These are phyloP conservation scores for Pungitius pungitius DNA, from an alignment of 2,113 vertebrate genomes.

Conservation along the genomic window DNA sequence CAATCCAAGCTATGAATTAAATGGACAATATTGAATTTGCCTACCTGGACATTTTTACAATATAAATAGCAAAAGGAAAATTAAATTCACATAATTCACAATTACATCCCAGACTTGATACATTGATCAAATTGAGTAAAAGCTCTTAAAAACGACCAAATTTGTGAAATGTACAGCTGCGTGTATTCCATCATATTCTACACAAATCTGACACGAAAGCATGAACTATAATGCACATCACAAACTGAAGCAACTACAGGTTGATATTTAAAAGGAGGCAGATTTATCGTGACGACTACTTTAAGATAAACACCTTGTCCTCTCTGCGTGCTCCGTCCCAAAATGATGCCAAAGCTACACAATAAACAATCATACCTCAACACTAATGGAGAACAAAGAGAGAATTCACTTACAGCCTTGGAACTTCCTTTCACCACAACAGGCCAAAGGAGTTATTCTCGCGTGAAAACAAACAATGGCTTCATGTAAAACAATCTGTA, in stretches of 20 bases:
- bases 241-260: conserved; percentile 66
- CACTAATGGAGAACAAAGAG: conserved; percentile 41
- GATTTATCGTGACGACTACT: conserved; percentile 48
- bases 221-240: conserved; percentile 70
- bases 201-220: conserved; percentile 66
- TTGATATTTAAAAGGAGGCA: conserved; percentile 65
- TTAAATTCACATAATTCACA: conserved; percentile 68
- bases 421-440: neutral
- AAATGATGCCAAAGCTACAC: conserved; percentile 38
- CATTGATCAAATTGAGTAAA: conserved; percentile 63
- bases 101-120: conserved; percentile 61
- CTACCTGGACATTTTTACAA: conserved; percentile 65
- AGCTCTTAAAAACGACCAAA: conserved; percentile 54
- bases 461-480: conserved; percentile 4
- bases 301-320: conserved; percentile 25
- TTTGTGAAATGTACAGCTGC: conserved; percentile 64
- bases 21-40: conserved; percentile 44
- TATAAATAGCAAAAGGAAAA: conserved; percentile 80
- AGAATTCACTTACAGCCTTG: conserved; percentile 10
- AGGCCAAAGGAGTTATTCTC: conserved; percentile 10
- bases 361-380: conserved; percentile 49
- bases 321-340: conserved; percentile 27
- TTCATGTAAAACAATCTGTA: conserved; percentile 18
- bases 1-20: conserved; percentile 44
- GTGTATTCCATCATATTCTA: conserved; percentile 58